Evolutionary conservation across 2,113 vertebrate genomes (phyloP).

Genomic region (Pygathrix nemaeus): DNA sequence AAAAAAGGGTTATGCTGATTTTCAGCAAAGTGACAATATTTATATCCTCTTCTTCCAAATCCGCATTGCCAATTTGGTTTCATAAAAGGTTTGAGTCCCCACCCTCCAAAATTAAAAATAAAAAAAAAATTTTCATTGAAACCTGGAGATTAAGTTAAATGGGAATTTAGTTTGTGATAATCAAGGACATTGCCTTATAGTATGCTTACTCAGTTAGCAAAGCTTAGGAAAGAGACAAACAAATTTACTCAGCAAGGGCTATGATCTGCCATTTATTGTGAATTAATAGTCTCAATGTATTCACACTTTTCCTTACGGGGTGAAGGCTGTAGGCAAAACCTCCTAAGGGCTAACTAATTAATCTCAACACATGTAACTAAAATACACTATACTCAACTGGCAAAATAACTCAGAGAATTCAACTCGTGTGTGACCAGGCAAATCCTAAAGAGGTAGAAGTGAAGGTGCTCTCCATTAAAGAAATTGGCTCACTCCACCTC

Average conservation of each 20-base stretch:
- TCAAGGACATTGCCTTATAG: conserved; percentile 67
- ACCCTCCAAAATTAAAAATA: conserved; percentile 66
- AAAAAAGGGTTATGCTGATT: conserved; percentile 75
- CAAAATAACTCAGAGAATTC: conserved; percentile 78
- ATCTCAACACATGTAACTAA: conserved; percentile 87
- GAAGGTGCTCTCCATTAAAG: conserved; percentile 82
- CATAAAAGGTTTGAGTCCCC: conserved; percentile 79
- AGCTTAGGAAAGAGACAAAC: conserved; percentile 78
- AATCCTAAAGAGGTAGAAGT: conserved; percentile 72
- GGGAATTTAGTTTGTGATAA: conserved; percentile 77
- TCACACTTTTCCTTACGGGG: conserved; percentile 85
- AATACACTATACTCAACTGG: conserved; percentile 79
- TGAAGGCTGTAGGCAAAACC: conserved; percentile 85
- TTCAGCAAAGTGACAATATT: conserved; percentile 81
- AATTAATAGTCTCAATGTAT: conserved; percentile 85
- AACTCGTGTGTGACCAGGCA: conserved; percentile 77
- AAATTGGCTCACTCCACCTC: conserved; percentile 83
- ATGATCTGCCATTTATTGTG: conserved; percentile 83
- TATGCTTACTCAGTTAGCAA: conserved; percentile 76
- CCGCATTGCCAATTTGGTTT: conserved; percentile 72
- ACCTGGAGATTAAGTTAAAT: conserved; percentile 78
- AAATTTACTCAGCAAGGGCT: conserved; percentile 82
- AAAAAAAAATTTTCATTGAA: conserved; percentile 81
- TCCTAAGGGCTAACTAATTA: conserved; percentile 90
- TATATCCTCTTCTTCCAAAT: conserved; percentile 74